Evolutionary conservation across 2,797 vertebrate species (phyloP), one percentile per base, ranked within the genome.

Genomic region (Peromyscus aztecus): DNA sequence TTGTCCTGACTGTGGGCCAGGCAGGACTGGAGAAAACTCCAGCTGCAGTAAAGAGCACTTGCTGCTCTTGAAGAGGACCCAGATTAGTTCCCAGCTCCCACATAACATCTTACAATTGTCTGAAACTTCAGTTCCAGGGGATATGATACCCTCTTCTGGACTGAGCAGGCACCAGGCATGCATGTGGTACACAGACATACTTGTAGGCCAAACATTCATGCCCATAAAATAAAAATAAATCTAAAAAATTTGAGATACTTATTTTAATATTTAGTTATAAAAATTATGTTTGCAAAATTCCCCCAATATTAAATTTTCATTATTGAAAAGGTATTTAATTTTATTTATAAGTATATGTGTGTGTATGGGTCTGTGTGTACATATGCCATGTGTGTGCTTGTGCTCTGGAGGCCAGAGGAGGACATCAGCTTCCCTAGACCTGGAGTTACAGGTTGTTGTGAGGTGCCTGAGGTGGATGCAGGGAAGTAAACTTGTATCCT

Each of bases 231-330:
- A 81, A 81, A 59, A 71, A 71, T 37, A 81, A 81, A 59, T 13
- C 52, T 80, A 57, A 31, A 59, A 88, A 31, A n/a, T 37, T 49
- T 73, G n/a, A 89, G 14, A 81, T 94, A 2, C 24, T 73, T 76
- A 37, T 84, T 34, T 67, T 85, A 55, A 65, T 82, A 77, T 37
- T 95, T 89, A 95, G 52, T 77, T 93, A 57, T 31, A 93, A 90
- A 71, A 81, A 80, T 88, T 89, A 89, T 61, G 7, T 96, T 96
- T 69, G 19, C 10, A 90, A 92, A 80, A 75, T 92, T 80, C 85
- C 12, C 37, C 21, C 86, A 81, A 57, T 81, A 37, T 81, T 57
- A 57, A n/a, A 57, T 81, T 57, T n/a, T 55, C 52, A n/a, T 23
- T 37, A 81, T 57, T 81, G 37, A 57, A 57, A 57, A n/a, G n/a